phyloP scores from a whole-genome alignment of 2,888 invertebrate species.

The Holacanthella duospinosa region DNA sequence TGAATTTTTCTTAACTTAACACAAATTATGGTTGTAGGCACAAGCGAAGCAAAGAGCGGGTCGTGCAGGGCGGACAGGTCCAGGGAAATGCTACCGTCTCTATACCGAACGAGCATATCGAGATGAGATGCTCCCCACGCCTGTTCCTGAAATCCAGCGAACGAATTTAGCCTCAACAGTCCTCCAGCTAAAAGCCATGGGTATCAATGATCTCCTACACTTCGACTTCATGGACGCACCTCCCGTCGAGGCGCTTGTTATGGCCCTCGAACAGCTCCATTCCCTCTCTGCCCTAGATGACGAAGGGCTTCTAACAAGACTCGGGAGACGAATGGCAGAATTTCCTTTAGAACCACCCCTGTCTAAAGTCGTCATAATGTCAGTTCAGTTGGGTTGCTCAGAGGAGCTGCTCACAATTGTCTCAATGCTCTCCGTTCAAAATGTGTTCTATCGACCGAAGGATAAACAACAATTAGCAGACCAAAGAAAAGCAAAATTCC shows the following conservation, averaged over 20 bases:
- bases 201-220: conserved; percentile 92
- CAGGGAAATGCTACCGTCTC: conserved; percentile 90
- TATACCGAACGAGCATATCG: conserved; percentile 97
- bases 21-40: conserved; percentile 49
- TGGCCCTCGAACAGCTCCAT: conserved; percentile 93
- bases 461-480: conserved; percentile 95
- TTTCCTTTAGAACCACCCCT: conserved; percentile 97
- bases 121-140: conserved; percentile 96
- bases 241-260: conserved; percentile 91
- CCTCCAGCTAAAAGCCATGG: conserved; percentile 96
- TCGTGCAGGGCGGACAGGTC: conserved; percentile 92
- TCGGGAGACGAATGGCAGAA: conserved; percentile 91
- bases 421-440: conserved; percentile 97
- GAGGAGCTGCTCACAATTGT: conserved; percentile 98
- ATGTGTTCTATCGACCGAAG: conserved; percentile 91
- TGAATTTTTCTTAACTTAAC: background rate
- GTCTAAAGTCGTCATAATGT: conserved; percentile 98
- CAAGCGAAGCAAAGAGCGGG: conserved; percentile 97
- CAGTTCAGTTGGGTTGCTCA: conserved; percentile 90
- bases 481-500: conserved; percentile 98
- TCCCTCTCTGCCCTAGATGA: conserved; percentile 93
- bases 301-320: conserved; percentile 71
- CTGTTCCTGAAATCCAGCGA: conserved; percentile 96
- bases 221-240: conserved; percentile 99
- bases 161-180: conserved; percentile 95